Evolutionary conservation across 2,888 invertebrate genomes (phyloP).

Genomic region (Trissolcus japonicus): DNA sequence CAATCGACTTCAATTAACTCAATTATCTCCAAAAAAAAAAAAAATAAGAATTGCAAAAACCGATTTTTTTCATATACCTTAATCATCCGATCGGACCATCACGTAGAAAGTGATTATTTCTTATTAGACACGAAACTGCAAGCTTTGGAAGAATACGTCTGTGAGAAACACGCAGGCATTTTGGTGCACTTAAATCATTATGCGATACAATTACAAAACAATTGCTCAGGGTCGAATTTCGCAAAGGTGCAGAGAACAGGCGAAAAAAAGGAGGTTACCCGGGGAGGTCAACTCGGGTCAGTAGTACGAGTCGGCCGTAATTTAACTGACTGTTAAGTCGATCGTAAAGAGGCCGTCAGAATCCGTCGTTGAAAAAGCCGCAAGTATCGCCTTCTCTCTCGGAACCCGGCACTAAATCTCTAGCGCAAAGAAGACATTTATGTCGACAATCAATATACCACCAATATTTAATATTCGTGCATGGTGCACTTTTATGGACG

Average conservation of each 20-base stretch:
- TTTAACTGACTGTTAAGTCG: constrained; percentile 68
- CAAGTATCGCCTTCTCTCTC: constrained; percentile 39
- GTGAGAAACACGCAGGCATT: constrained; percentile 13
- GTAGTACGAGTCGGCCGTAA: constrained; percentile 63
- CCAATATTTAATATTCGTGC: constrained; percentile 44
- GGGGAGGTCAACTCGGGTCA: constrained; percentile 54
- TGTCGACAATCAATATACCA: constrained; percentile 47
- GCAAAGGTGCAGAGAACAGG: constrained; percentile 48
- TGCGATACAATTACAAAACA: constrained; percentile 43
- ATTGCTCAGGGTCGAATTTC: constrained; percentile 37
- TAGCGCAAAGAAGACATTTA: constrained; percentile 43
- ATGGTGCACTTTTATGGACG: constrained; percentile 13
- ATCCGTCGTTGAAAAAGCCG: constrained; percentile 54
- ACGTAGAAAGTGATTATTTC: no score
- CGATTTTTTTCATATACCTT: no score
- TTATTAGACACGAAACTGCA: background rate
- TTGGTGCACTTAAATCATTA: constrained; percentile 8
- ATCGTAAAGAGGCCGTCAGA: constrained; percentile 66
- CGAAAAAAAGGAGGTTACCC: constrained; percentile 51
- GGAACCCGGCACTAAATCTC: constrained; percentile 47
- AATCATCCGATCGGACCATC: no score
- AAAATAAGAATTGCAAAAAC: no score
- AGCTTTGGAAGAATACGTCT: background rate
- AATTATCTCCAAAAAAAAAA: background rate
- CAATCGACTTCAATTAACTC: background rate